Conservation (phyloP, 2,113 vertebrate genomes). For the Otolemur garnettii region DNA sequence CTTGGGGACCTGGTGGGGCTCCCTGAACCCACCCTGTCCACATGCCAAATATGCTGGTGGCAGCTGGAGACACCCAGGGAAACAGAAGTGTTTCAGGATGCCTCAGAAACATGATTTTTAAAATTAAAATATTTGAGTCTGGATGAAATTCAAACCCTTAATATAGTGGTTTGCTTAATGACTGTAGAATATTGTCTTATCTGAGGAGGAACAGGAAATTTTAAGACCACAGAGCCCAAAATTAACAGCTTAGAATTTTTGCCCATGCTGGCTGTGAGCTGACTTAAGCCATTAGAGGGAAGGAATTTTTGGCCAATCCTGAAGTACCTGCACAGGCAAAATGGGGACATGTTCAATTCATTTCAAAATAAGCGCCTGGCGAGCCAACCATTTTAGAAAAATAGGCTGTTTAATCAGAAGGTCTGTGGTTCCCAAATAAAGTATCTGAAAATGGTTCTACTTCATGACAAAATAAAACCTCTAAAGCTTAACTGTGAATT, state of each 20-base stretch:
- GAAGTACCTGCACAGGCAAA: slow-evolving; percentile 57
- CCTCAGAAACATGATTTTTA: background rate
- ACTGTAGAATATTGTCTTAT: slow-evolving; percentile 70
- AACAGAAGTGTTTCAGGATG: background rate
- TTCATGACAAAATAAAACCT: background rate
- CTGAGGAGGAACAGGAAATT: slow-evolving; percentile 71
- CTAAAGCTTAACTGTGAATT: background rate
- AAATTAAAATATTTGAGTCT: slow-evolving; percentile 30
- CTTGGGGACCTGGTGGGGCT: background rate
- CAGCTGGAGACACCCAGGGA: background rate
- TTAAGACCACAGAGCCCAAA: slow-evolving; percentile 79
- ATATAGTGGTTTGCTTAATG: slow-evolving; percentile 65
- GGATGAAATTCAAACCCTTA: slow-evolving; percentile 64
- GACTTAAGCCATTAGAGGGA: slow-evolving; percentile 72
- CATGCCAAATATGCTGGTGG: background rate
- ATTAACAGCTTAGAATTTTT: slow-evolving; percentile 80
- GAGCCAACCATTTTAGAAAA: slow-evolving; percentile 59
- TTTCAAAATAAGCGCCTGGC: slow-evolving; percentile 55
- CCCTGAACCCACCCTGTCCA: background rate
- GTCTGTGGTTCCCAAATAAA: background rate
- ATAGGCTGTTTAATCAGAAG: slow-evolving; percentile 77
- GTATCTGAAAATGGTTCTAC: background rate
- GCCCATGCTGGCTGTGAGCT: slow-evolving; percentile 47
- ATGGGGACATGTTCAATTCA: slow-evolving; percentile 12
- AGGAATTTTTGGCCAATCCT: slow-evolving; percentile 69